Evolutionary conservation across 37 sponge, comb jelly and placozoan species (phyloP).

Genomic region (Geodia barretti): DNA sequence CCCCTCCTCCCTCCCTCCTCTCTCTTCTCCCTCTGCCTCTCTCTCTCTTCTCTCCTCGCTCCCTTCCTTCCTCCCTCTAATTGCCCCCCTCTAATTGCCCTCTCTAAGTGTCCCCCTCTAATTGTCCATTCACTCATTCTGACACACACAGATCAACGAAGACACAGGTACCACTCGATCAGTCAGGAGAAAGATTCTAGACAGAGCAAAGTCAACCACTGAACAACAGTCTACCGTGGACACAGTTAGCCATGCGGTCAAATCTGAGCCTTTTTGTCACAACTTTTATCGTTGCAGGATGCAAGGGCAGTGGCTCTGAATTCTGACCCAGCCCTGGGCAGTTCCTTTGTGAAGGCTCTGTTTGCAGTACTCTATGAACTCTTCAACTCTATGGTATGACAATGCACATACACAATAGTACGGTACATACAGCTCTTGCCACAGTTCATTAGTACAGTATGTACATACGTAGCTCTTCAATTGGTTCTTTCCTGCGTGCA

Average conservation of each 20-base stretch:
- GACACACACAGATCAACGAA: conserved; percentile 67
- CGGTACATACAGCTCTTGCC: too few species aligned
- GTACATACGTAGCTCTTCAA: too few species aligned
- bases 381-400: conserved; percentile 62
- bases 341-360: conserved; percentile 43
- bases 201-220: conserved; percentile 1
- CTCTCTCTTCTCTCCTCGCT: too few species aligned
- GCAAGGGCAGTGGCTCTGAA: conserved; percentile 32
- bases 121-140: too few species aligned
- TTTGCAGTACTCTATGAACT: conserved; percentile 72
- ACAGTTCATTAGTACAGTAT: not conserved
- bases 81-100: too few species aligned
- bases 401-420: not conserved
- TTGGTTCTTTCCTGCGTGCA: too few species aligned
- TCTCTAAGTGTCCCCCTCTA: too few species aligned
- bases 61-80: too few species aligned
- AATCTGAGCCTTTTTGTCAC: too few species aligned
- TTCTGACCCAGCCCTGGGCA: conserved; percentile 30
- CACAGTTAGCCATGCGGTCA: too few species aligned
- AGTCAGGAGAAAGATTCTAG: conserved; percentile 36
- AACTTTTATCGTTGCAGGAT: conserved; percentile 50
- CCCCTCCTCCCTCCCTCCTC: too few species aligned
- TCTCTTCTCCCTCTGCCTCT: conserved; percentile 5
- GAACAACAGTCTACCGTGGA: conserved; percentile 2
- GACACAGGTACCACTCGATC: conserved; percentile 77